Conservation (phyloP, 2,113 vertebrate genomes). For the Pangasianodon hypophthalmus region DNA sequence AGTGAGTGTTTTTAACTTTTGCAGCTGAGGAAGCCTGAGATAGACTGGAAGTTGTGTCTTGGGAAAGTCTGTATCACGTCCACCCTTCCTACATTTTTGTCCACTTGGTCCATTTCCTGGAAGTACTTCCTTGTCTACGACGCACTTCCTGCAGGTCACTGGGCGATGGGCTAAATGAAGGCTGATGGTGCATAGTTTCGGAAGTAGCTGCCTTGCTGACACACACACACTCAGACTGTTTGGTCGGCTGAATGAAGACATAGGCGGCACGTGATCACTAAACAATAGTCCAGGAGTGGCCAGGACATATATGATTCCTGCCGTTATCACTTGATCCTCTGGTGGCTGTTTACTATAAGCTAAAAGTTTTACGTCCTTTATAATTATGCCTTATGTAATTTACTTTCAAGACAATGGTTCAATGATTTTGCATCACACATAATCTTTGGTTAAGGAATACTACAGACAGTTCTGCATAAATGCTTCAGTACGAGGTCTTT, state of each 20-base stretch:
- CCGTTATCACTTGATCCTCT: background rate
- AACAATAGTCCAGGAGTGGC: conserved; percentile 24
- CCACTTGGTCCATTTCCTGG: conserved; percentile 54
- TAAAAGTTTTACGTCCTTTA: background rate
- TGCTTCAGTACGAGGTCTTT: background rate
- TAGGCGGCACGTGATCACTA: background rate
- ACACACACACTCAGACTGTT: conserved; percentile 49
- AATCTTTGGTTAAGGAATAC: background rate
- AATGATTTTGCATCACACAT: background rate
- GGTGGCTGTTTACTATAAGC: too few species aligned
- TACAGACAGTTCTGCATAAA: background rate
- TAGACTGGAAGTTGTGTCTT: background rate
- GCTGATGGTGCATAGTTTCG: conserved; percentile 38
- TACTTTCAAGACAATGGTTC: background rate
- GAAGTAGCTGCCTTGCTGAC: conserved; percentile 47
- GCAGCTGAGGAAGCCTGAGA: background rate
- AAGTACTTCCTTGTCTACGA: conserved; percentile 64
- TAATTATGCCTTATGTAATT: background rate
- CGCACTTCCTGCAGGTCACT: conserved; percentile 69
- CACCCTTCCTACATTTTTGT: conserved; percentile 31
- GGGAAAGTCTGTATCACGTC: conserved; percentile 18
- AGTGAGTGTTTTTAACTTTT: background rate
- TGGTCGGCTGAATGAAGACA: conserved; percentile 2
- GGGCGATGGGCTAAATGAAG: conserved; percentile 58
- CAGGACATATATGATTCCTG: background rate